A percentile compares a stretch with the other conserved stretches of the same genome.
These are phyloP conservation scores for Drosophila varians DNA, from an alignment of 1,140 invertebrate species.

Conservation along the genomic window DNA sequence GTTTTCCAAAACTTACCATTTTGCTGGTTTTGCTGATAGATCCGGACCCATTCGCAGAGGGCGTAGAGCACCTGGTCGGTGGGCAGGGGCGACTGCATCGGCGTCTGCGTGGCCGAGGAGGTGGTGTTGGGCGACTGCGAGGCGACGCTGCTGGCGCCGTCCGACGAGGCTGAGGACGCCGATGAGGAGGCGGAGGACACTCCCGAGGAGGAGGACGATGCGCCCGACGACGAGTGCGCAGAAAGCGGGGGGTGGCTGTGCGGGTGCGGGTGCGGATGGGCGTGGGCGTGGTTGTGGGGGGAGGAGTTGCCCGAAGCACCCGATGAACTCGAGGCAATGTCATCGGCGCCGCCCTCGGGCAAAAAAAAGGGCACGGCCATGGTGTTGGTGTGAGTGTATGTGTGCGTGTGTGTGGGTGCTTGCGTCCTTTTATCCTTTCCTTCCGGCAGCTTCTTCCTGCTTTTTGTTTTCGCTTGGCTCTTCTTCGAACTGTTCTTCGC, in stretches of 20 bases:
- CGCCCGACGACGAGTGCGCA: slow-evolving; percentile 41
- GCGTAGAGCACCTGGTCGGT: slow-evolving; percentile 75
- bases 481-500: slow-evolving; percentile 38
- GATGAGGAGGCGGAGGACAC: slow-evolving; percentile 52
- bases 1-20: slow-evolving; percentile 31
- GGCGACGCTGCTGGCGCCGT: slow-evolving; percentile 72
- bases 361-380: slow-evolving; percentile 83
- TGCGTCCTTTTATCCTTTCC: slow-evolving; percentile 38
- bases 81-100: slow-evolving; percentile 78
- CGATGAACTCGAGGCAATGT: slow-evolving; percentile 69
- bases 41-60: slow-evolving; percentile 70
- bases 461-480: slow-evolving; percentile 37
- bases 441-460: slow-evolving; percentile 27
- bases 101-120: slow-evolving; percentile 82
- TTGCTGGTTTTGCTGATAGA: slow-evolving; percentile 50
- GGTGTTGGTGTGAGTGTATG: slow-evolving; percentile 25
- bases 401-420: slow-evolving; percentile 23
- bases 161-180: slow-evolving; percentile 60
- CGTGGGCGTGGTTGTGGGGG: slow-evolving; percentile 30
- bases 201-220: slow-evolving; percentile 58
- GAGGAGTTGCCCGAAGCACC: slow-evolving; percentile 56
- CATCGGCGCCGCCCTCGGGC: slow-evolving; percentile 77
- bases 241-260: slow-evolving; percentile 25
- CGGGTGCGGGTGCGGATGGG: slow-evolving; percentile 8
- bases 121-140: slow-evolving; percentile 79